phyloP scores from a whole-genome alignment of 2,113 vertebrate genomes.

The Prochilodus magdalenae region DNA sequence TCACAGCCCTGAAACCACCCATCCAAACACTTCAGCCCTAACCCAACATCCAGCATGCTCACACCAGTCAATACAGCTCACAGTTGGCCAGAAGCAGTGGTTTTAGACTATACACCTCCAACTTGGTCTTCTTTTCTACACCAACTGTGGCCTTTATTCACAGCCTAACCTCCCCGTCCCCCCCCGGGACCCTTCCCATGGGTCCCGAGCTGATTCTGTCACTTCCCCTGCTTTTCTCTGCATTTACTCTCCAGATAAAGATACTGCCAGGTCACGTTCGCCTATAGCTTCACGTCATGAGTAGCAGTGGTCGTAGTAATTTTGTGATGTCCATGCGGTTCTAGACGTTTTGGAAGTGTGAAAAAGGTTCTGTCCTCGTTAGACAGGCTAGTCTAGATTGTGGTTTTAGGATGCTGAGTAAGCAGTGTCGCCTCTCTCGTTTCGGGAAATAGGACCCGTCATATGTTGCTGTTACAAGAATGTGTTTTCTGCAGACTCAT shows the following conservation, averaged over 20 bases:
- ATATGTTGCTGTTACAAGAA: constrained; percentile 57
- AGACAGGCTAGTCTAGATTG: constrained; percentile 42
- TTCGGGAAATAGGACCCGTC: constrained; percentile 23
- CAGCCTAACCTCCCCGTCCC: constrained; percentile 58
- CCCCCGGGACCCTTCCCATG: too few species aligned
- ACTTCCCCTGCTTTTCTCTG: not conserved
- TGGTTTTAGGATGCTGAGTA: constrained; percentile 36
- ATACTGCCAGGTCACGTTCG: constrained; percentile 34
- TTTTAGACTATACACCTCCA: constrained; percentile 42
- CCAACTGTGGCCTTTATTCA: constrained; percentile 76
- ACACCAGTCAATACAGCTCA: constrained; percentile 1
- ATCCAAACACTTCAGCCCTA: not conserved
- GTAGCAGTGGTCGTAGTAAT: constrained; percentile 5
- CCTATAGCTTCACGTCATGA: not conserved
- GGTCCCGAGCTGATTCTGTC: too few species aligned
- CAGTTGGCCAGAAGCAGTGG: not conserved
- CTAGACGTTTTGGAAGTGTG: constrained; percentile 47
- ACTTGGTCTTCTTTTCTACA: constrained; percentile 55
- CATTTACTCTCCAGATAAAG: constrained; percentile 10
- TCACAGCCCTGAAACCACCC: not conserved
- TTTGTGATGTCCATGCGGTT: constrained; percentile 1
- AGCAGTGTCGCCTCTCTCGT: constrained; percentile 21
- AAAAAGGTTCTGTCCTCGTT: constrained; percentile 59
- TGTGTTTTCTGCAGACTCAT: constrained; percentile 56
- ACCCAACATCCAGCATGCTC: not conserved